These are phyloP conservation scores for Pyxicephalus adspersus DNA, from an alignment of 2,113 vertebrate species.

Conservation along the genomic window DNA sequence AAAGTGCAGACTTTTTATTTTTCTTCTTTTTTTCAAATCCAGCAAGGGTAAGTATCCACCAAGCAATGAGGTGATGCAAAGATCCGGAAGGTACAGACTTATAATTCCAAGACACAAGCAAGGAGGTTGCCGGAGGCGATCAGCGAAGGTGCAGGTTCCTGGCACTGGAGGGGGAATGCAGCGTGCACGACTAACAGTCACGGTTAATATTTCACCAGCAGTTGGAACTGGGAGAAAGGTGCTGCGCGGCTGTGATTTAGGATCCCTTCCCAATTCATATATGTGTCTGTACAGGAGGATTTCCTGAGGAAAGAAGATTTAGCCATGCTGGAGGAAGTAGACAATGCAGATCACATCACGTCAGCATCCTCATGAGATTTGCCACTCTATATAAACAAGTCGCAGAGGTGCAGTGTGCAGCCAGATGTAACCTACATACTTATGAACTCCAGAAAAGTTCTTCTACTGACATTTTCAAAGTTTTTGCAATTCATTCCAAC, in stretches of 20 bases:
- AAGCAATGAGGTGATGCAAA: neutral
- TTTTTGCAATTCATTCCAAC: no score
- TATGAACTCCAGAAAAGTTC: no score
- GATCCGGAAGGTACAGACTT: neutral
- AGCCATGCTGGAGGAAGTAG: constrained; percentile 43
- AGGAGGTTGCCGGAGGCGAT: neutral
- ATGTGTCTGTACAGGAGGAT: constrained; percentile 41
- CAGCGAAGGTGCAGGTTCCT: neutral
- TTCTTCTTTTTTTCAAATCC: constrained; percentile 21
- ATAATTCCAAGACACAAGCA: neutral
- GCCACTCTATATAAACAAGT: constrained; percentile 5
- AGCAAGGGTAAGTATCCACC: neutral
- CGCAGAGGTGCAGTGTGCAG: no score
- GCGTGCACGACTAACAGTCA: constrained; percentile 35
- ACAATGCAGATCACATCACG: constrained; percentile 44
- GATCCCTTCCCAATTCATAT: constrained; percentile 40
- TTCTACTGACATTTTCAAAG: no score
- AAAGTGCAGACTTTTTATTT: neutral
- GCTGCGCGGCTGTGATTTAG: constrained; percentile 5
- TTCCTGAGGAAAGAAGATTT: constrained; percentile 38
- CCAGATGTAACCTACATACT: no score
- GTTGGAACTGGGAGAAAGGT: constrained; percentile 41
- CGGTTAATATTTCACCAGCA: constrained; percentile 51
- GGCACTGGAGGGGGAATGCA: constrained; percentile 1
- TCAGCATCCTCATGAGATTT: constrained; percentile 15